Evolutionary conservation across 1,140 invertebrate species (phyloP).

Genomic region (Coptotermes formosanus): DNA sequence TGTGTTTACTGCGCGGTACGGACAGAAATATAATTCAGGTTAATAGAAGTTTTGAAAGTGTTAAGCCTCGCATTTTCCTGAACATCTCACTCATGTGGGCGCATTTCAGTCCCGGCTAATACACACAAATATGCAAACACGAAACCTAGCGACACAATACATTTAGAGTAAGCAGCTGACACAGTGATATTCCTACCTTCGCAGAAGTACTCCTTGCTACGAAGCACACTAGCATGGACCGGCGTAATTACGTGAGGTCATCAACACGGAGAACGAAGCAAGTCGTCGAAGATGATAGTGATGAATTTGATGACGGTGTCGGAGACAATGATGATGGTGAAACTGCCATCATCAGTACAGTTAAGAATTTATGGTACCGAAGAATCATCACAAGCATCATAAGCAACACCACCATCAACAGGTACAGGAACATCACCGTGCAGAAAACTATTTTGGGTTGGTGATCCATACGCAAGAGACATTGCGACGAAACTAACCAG

Average conservation of each 20-base stretch:
- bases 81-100: no score
- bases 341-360: neutral
- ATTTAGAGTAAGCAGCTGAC: no score
- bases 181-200: neutral
- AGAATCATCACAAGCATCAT: constrained; percentile 1
- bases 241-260: neutral
- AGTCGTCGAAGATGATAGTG: neutral
- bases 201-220: neutral
- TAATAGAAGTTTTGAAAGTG: no score
- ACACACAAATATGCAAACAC: no score
- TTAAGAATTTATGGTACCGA: neutral
- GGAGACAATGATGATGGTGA: neutral
- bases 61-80: no score
- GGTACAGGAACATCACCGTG: neutral
- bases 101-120: no score
- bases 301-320: neutral
- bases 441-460: neutral
- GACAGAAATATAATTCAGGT: no score
- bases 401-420: neutral
- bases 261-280: neutral
- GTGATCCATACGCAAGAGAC: neutral
- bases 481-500: neutral
- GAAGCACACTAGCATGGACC: constrained; percentile 9
- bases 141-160: no score
- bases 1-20: no score